These are phyloP conservation scores for Molossus molossus DNA, from an alignment of 2,797 vertebrate species.

Conservation along the genomic window DNA sequence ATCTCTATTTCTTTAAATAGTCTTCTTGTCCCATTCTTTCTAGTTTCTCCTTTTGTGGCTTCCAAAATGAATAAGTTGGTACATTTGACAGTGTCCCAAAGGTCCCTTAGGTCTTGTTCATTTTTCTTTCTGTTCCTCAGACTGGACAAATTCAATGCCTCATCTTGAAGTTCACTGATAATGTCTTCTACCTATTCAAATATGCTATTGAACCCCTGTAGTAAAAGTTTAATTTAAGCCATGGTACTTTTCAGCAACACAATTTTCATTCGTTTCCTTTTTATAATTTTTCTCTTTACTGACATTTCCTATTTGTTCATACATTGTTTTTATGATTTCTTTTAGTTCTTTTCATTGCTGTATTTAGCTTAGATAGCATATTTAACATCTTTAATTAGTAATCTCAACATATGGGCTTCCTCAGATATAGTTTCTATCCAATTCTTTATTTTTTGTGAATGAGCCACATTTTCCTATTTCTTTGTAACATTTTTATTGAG, in stretches of 20 bases:
- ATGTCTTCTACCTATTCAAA: background rate
- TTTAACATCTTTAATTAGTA: background rate
- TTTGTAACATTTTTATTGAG: background rate
- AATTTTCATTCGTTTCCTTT: background rate
- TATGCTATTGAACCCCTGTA: background rate
- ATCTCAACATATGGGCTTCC: background rate
- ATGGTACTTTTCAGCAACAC: background rate
- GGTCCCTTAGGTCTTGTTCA: background rate
- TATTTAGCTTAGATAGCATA: background rate
- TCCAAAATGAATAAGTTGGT: background rate
- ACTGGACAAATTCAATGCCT: background rate
- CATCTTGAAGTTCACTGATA: background rate
- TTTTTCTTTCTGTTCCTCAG: background rate
- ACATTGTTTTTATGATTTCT: background rate
- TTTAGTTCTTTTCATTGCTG: background rate
- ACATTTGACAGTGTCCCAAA: background rate
- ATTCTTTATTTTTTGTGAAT: background rate
- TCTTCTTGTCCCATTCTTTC: background rate
- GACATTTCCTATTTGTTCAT: background rate
- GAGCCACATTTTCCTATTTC: background rate
- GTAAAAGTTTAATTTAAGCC: background rate
- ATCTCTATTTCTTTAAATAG: background rate
- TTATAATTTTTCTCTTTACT: background rate
- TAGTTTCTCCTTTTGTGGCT: background rate
- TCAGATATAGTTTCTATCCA: background rate